A percentile compares a stretch with the other conserved stretches of the same genome.
Evolutionary conservation across 2,113 vertebrate species (phyloP).

Genomic region (Cololabis saira): DNA sequence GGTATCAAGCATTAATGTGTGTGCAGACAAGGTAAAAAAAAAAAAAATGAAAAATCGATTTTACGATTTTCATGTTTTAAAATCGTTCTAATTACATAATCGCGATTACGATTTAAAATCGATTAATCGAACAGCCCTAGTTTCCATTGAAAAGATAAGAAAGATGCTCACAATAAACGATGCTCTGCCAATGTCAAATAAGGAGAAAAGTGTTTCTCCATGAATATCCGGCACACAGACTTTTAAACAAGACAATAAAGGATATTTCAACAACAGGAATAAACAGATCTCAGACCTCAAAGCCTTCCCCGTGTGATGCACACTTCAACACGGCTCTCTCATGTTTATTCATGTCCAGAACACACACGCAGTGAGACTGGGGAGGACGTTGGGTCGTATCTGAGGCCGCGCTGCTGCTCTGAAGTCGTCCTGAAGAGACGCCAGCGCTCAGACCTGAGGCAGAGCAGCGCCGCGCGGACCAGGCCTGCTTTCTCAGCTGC

Average conservation of each 20-base stretch:
- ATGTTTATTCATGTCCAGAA: slow-evolving; percentile 30
- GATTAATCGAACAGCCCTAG: no score
- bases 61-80: no score
- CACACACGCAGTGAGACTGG: slow-evolving; percentile 14
- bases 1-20: no score
- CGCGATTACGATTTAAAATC: no score
- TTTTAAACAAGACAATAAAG: not conserved
- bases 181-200: slow-evolving; percentile 2
- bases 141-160: slow-evolving; percentile 31
- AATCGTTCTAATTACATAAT: no score
- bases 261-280: slow-evolving; percentile 1
- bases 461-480: slow-evolving; percentile 1
- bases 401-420: slow-evolving; percentile 17
- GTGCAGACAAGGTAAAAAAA: no score
- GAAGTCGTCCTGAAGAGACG: slow-evolving; percentile 30
- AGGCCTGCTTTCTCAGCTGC: slow-evolving; percentile 73
- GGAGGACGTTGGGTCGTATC: slow-evolving; percentile 17
- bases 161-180: slow-evolving; percentile 19
- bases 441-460: slow-evolving; percentile 10
- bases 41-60: no score
- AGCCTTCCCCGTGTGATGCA: slow-evolving; percentile 8
- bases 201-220: not conserved
- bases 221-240: not conserved
- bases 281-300: slow-evolving; percentile 1
- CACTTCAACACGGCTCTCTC: slow-evolving; percentile 11